A percentile compares a stretch with the other conserved stretches of the same genome.
Evolutionary conservation across 2,113 vertebrate genomes (phyloP).

Genomic region (Channa argus): DNA sequence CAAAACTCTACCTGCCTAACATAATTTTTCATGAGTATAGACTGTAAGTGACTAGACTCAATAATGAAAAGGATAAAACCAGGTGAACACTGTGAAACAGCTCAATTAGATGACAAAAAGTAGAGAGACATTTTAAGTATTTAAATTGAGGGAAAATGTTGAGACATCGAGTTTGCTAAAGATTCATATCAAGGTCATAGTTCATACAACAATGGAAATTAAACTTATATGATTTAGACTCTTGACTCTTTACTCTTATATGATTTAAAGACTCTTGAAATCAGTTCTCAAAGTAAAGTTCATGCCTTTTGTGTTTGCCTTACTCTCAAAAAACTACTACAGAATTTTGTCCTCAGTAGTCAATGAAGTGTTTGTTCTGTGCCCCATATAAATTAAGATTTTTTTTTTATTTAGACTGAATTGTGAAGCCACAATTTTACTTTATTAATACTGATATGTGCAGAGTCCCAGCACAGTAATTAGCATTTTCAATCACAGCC

Average conservation of each 20-base stretch:
- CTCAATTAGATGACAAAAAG: neutral
- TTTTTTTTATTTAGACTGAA: conserved; percentile 1
- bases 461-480: neutral
- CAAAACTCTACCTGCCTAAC: neutral
- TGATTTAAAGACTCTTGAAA: conserved; percentile 12
- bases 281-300: conserved; percentile 1
- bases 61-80: neutral
- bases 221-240: conserved; percentile 1
- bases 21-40: neutral
- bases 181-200: conserved; percentile 18
- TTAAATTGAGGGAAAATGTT: conserved; percentile 14
- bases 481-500: neutral
- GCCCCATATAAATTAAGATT: neutral
- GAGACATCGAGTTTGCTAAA: neutral
- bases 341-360: neutral
- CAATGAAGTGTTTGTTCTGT: neutral
- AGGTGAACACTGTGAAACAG: neutral
- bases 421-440: neutral
- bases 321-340: neutral
- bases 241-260: too few species aligned
- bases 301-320: neutral
- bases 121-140: neutral
- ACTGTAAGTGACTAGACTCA: neutral
- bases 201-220: neutral
- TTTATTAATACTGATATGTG: neutral